Percentiles rank a stretch among this genome's conserved stretches.
These are phyloP conservation scores for Pseudomugil gertrudae DNA, from an alignment of 2,797 vertebrate genomes.

Conservation along the genomic window DNA sequence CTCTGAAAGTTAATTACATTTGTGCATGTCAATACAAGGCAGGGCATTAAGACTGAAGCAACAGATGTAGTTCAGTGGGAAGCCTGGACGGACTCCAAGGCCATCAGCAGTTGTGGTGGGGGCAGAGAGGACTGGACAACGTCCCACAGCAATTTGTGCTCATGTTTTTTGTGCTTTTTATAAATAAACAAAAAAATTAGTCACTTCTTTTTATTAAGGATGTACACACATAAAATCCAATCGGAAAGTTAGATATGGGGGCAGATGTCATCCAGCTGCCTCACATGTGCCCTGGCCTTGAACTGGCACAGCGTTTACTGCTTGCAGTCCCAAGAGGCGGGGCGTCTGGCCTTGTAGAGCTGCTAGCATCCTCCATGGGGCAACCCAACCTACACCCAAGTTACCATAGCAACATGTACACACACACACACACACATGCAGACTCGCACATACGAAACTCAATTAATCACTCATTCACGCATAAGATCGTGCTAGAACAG, in stretches of 20 bases:
- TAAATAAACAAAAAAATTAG: not conserved
- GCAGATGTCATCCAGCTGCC: slow-evolving; percentile 44
- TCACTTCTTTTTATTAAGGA: slow-evolving; percentile 6
- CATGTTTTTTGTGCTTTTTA: slow-evolving; percentile 15
- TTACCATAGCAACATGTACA: slow-evolving; percentile 64
- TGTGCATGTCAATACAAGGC: slow-evolving; percentile 57
- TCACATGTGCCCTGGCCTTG: slow-evolving; percentile 3
- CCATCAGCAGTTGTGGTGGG: slow-evolving; percentile 30
- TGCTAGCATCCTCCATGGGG: slow-evolving; percentile 59
- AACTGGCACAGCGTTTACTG: slow-evolving; percentile 22
- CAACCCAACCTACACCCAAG: slow-evolving; percentile 55
- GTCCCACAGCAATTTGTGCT: slow-evolving; percentile 24
- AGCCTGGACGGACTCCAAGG: slow-evolving; percentile 63
- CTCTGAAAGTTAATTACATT: slow-evolving; percentile 63
- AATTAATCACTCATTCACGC: slow-evolving; percentile 62
- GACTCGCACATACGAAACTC: slow-evolving; percentile 34
- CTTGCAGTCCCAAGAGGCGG: slow-evolving; percentile 41
- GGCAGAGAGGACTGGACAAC: slow-evolving; percentile 42
- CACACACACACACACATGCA: slow-evolving; percentile 31
- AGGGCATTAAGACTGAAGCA: slow-evolving; percentile 57
- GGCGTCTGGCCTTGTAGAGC: slow-evolving; percentile 48
- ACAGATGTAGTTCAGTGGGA: slow-evolving; percentile 63
- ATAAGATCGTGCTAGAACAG: slow-evolving; percentile 55
- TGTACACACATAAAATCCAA: not conserved
- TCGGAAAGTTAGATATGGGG: slow-evolving; percentile 13